Conservation (phyloP, 2,888 invertebrate species). For the Frankliniella fusca region DNA sequence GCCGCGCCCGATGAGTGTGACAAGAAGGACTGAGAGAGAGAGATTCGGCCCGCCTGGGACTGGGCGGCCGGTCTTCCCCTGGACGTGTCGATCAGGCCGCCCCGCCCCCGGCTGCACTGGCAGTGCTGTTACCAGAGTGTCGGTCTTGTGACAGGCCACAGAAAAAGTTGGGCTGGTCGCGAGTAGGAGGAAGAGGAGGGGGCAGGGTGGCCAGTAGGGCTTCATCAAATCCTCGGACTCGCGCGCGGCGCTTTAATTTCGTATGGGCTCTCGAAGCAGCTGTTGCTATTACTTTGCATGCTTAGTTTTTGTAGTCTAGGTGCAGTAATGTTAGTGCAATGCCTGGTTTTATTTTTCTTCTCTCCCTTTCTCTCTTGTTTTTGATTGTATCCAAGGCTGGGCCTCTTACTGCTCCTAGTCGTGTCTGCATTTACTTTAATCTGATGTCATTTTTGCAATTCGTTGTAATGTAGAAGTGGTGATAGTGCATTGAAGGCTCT, state of each 20-base stretch:
- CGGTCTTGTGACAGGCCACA: no score
- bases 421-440: no score
- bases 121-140: no score
- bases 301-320: neutral
- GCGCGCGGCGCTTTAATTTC: neutral
- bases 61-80: neutral
- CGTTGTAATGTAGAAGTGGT: no score
- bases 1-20: no score
- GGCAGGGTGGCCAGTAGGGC: neutral
- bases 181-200: neutral
- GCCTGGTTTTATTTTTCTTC: constrained; percentile 28
- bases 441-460: no score
- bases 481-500: no score
- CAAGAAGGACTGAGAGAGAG: no score
- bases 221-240: neutral
- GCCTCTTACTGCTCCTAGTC: no score
- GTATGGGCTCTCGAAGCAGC: neutral
- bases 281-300: constrained; percentile 5
- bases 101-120: no score
- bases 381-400: no score
- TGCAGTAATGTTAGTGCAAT: constrained; percentile 30
- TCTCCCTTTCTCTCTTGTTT: neutral
- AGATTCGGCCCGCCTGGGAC: no score
- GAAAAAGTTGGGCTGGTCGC: neutral
- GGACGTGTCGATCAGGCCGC: neutral